A percentile compares a stretch with the other conserved stretches of the same genome.
Conservation (phyloP, 2,113 vertebrate genomes). For the Atlantisia rogersi region DNA sequence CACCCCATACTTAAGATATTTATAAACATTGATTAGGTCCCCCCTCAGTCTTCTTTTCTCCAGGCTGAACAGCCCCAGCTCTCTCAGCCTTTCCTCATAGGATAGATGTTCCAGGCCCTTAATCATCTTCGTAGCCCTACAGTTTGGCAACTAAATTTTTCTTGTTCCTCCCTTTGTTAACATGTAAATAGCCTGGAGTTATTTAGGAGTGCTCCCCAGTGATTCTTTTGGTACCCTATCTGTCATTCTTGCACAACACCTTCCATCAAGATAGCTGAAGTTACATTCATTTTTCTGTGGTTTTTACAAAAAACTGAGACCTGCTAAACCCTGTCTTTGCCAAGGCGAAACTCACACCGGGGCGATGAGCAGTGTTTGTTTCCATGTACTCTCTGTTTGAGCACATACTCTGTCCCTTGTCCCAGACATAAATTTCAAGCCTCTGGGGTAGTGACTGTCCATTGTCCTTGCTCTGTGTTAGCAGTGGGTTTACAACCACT, state of each 20-base stretch:
- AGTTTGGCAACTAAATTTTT: neutral
- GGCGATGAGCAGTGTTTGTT: neutral
- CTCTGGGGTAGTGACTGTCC: neutral
- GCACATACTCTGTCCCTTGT: neutral
- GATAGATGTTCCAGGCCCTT: too few species aligned
- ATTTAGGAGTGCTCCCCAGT: neutral
- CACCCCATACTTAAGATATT: too few species aligned
- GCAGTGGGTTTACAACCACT: neutral
- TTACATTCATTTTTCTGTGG: neutral
- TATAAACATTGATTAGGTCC: too few species aligned
- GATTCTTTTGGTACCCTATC: neutral
- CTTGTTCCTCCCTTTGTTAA: neutral
- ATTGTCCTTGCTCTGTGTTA: neutral
- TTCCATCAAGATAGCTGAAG: neutral
- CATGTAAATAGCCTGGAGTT: neutral
- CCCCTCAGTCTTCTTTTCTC: too few species aligned
- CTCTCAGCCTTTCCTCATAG: too few species aligned
- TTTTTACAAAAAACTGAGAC: neutral
- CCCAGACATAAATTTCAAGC: neutral
- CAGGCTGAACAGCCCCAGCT: too few species aligned
- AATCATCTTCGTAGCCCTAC: too few species aligned
- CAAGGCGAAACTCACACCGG: neutral
- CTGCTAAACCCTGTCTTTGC: neutral
- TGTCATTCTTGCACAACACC: neutral
- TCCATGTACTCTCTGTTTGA: neutral